Evolutionary conservation across 2,113 vertebrate species (phyloP), one percentile per base, ranked within the genome.

Genomic region (Rallus limicola): DNA sequence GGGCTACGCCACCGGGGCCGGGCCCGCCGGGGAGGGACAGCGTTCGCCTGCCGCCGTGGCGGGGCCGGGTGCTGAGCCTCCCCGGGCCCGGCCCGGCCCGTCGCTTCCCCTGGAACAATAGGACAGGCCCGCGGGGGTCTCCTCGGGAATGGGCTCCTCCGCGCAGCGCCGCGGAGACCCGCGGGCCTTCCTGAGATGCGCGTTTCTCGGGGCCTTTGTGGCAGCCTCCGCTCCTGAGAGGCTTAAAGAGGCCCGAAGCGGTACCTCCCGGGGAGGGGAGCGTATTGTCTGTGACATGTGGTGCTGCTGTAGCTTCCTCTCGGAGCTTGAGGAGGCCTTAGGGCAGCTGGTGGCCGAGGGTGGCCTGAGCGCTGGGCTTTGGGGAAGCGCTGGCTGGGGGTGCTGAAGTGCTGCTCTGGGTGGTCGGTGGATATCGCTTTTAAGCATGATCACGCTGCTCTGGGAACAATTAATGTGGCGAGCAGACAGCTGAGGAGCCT

Each of bases 321-420:
- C 44, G 2, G 0, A 26, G 38, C 52, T 5, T 2, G 38, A 2
- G 3, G 71, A 24, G 53, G 63, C 29, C 38, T 6, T 14, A 26
- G 28, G 59, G 31, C 5, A 12, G 67, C 20, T 19, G 69, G 40
- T 15, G 81, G 36, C 46, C 3, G 28, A n/a, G 7, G 40, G 34
- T 10, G 67, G 55, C 19, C 24, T 5, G n/a, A 24, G 34, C 3
- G 4, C 18, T 29, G n/a, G 36, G 13, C 4, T 31, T 31, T 16
- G 55, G 82, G 34, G 28, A 64, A 26, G n/a, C 3, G 14, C 40
- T 14, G 56, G 34, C 20, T 9, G 10, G 33, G 25, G 38, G 25
- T 14, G 14, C 10, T 33, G 85, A 21, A 19, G 24, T 3, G 76
- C 44, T 33, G 52, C 17, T 13, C 21, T 1, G 10, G 36, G 62